Conservation (phyloP, 1,140 invertebrate genomes). For the Eurosta solidaginis region DNA sequence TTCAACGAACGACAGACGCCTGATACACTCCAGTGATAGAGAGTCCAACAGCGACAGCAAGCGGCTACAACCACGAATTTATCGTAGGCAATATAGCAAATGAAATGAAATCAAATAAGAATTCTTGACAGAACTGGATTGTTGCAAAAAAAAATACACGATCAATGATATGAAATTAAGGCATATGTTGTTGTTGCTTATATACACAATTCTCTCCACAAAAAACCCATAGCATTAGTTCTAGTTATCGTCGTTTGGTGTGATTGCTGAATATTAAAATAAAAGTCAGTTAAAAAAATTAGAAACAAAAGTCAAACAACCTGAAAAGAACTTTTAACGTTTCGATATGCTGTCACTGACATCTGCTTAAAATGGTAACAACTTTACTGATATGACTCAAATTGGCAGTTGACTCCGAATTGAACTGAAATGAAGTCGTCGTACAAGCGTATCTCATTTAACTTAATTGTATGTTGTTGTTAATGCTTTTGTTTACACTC, state of each 20-base stretch:
- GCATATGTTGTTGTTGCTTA: background rate
- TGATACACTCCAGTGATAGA: conserved; percentile 3
- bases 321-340: background rate
- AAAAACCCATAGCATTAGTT: background rate
- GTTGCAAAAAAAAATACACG: background rate
- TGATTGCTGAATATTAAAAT: background rate
- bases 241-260: background rate
- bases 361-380: background rate
- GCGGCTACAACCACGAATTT: conserved; percentile 14
- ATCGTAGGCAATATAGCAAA: background rate
- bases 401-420: background rate
- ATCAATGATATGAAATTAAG: background rate
- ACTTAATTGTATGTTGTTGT: background rate
- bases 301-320: background rate
- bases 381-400: background rate
- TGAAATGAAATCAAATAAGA: background rate
- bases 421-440: background rate
- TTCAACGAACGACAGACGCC: conserved; percentile 5
- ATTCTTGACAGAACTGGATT: conserved; percentile 20
- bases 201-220: background rate
- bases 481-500: too few species aligned
- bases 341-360: background rate
- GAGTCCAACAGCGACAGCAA: background rate
- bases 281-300: background rate
- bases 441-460: background rate